Evolutionary conservation across 2,888 invertebrate genomes (phyloP).

Genomic region (Drosophila sordidula): DNA sequence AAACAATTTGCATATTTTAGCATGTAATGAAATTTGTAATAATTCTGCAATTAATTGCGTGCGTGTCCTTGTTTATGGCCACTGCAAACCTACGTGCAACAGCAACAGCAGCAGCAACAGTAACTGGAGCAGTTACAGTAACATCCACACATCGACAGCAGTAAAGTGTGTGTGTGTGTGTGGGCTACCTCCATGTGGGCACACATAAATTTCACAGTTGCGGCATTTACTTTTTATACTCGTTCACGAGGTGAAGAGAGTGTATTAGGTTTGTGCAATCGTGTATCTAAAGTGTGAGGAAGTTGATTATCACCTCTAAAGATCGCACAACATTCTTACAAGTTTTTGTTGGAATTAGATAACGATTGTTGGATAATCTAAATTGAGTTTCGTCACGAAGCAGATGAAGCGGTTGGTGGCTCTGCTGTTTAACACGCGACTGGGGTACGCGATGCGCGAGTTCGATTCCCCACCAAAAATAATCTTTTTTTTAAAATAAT

Average conservation of each 20-base stretch:
- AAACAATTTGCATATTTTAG: constrained; percentile 82
- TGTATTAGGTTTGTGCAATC: too few relatives aligned
- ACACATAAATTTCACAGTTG: constrained; percentile 38
- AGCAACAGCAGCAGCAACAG: constrained; percentile 22
- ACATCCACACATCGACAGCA: constrained; percentile 1
- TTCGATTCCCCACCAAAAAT: too few relatives aligned
- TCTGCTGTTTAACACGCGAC: too few relatives aligned
- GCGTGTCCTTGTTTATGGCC: constrained; percentile 73
- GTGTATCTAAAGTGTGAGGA: too few relatives aligned
- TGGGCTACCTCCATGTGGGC: constrained; percentile 16
- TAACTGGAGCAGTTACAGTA: constrained; percentile 34
- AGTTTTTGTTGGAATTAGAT: too few relatives aligned
- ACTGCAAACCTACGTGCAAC: constrained; percentile 45
- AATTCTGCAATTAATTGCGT: constrained; percentile 82
- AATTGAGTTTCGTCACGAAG: too few relatives aligned
- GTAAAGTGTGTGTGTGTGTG: constrained; percentile 2
- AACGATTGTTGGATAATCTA: too few relatives aligned
- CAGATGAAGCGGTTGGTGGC: too few relatives aligned
- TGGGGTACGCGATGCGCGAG: too few relatives aligned
- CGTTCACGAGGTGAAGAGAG: neutral
- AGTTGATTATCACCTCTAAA: too few relatives aligned
- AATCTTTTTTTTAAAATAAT: too few relatives aligned
- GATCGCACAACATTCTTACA: too few relatives aligned
- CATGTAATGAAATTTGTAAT: constrained; percentile 82
- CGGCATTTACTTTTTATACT: constrained; percentile 30